phyloP scores from a whole-genome alignment of 2,888 invertebrate species.

The Alloscopus bannaensis region DNA sequence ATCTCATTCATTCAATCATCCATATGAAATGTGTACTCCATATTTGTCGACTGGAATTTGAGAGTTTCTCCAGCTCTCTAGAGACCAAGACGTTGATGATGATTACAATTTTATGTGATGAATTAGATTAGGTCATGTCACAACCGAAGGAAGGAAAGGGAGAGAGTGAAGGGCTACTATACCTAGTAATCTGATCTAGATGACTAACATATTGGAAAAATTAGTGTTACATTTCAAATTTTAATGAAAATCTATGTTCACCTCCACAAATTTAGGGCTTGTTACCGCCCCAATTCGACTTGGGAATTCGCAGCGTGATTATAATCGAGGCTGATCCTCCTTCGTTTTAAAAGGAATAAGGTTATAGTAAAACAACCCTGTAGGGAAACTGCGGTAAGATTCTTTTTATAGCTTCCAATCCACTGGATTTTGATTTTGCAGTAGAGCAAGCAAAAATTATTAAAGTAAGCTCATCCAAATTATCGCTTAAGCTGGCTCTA shows the following conservation, averaged over 20 bases:
- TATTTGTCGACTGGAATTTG: constrained; percentile 65
- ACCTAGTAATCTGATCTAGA: not conserved
- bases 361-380: too few species aligned
- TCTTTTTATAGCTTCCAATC: not conserved
- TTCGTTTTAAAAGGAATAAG: too few species aligned
- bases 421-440: not conserved
- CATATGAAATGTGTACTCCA: constrained; percentile 65
- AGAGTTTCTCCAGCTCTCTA: constrained; percentile 50
- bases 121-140: constrained; percentile 65
- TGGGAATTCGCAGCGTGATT: not conserved
- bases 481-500: too few species aligned
- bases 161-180: not conserved
- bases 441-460: too few species aligned
- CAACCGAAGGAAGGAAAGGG: constrained; percentile 11
- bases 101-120: constrained; percentile 43
- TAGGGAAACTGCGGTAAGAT: too few species aligned
- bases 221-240: constrained; percentile 61
- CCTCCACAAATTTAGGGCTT: not conserved
- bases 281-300: too few species aligned
- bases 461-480: too few species aligned
- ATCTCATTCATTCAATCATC: constrained; percentile 61
- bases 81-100: constrained; percentile 10
- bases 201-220: constrained; percentile 59
- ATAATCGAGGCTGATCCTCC: not conserved
- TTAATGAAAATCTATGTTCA: constrained; percentile 6